Percentiles rank a stretch among this genome's conserved stretches.
Conservation (phyloP, 2,888 invertebrate genomes). For the Drosophila putrida region DNA sequence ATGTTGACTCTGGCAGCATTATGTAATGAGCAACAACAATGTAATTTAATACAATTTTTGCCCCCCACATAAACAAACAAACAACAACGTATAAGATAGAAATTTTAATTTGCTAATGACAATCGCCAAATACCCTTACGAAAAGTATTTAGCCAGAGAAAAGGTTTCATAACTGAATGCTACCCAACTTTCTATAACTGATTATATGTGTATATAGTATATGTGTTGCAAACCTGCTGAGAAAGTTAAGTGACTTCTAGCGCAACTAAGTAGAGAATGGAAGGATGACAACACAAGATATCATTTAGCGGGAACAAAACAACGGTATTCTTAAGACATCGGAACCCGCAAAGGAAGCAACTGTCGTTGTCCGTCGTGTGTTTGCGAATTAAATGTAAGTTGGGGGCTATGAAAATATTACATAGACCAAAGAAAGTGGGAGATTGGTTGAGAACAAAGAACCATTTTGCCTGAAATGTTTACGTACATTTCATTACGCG, state of each 20-base stretch:
- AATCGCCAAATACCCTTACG: slow-evolving; percentile 35
- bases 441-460: slow-evolving; percentile 23
- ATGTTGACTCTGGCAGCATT: slow-evolving; percentile 73
- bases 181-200: neutral
- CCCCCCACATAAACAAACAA: slow-evolving; percentile 44
- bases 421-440: slow-evolving; percentile 18
- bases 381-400: slow-evolving; percentile 49
- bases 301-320: slow-evolving; percentile 57
- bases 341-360: slow-evolving; percentile 32
- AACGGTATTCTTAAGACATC: slow-evolving; percentile 40
- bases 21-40: slow-evolving; percentile 77
- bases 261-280: slow-evolving; percentile 1
- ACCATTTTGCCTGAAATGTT: slow-evolving; percentile 34
- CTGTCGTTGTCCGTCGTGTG: slow-evolving; percentile 28
- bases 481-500: slow-evolving; percentile 61
- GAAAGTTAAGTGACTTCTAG: neutral
- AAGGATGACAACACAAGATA: slow-evolving; percentile 61
- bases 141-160: neutral
- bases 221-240: slow-evolving; percentile 4
- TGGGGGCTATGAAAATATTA: slow-evolving; percentile 51
- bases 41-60: slow-evolving; percentile 81
- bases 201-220: neutral
- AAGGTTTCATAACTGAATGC: neutral
- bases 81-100: slow-evolving; percentile 18
- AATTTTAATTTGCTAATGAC: neutral